Conservation (phyloP, 2,113 vertebrate species). For the Ptyas mucosa region DNA sequence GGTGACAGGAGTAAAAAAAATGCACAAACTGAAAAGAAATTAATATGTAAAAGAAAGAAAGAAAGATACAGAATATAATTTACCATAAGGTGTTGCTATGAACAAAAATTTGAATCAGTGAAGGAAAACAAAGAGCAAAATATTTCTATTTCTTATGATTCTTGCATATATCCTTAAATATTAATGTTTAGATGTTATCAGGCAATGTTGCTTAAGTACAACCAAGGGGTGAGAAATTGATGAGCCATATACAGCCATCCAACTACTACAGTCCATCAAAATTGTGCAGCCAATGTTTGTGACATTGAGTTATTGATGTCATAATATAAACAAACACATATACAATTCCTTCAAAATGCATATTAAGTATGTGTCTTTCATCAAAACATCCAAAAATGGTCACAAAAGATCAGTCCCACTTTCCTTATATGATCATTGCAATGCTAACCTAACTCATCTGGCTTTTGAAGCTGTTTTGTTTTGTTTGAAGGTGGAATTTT, state of each 20-base stretch:
- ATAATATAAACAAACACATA: neutral
- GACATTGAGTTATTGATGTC: neutral
- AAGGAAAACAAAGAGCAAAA: neutral
- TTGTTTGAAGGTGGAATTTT: neutral
- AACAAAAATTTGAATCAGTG: neutral
- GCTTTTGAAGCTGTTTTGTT: neutral
- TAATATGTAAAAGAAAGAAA: neutral
- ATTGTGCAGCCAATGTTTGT: neutral
- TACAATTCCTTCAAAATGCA: neutral
- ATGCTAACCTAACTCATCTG: neutral
- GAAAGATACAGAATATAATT: neutral
- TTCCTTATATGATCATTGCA: neutral
- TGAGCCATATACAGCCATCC: neutral
- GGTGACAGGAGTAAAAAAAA: neutral
- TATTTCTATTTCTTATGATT: neutral
- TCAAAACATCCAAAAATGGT: neutral
- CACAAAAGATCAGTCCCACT: neutral
- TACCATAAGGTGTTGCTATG: neutral
- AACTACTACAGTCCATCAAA: neutral
- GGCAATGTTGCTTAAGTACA: neutral
- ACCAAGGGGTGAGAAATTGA: neutral
- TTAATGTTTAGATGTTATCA: neutral
- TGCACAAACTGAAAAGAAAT: conserved; percentile 21
- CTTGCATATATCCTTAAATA: neutral
- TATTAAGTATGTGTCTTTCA: neutral